A percentile compares a stretch with the other conserved stretches of the same genome.
Evolutionary conservation across 2,888 invertebrate genomes (phyloP).

Genomic region (Plusia festucae): DNA sequence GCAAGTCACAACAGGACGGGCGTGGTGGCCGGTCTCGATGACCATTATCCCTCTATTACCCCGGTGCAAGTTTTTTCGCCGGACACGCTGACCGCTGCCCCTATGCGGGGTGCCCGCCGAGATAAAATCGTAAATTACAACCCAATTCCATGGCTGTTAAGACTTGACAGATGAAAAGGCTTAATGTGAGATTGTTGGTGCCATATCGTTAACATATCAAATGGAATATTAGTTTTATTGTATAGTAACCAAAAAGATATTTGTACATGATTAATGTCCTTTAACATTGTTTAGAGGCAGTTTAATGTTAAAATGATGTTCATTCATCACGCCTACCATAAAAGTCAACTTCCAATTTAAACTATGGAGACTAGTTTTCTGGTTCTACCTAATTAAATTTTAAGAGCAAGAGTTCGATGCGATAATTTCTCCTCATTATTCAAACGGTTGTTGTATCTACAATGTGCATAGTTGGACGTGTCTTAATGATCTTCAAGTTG

Average conservation of each 20-base stretch:
- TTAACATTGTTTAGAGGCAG: constrained; percentile 64
- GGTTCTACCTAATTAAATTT: not conserved
- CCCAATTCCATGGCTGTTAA: constrained; percentile 88
- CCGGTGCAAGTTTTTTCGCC: constrained; percentile 79
- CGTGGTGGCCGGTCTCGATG: constrained; percentile 78
- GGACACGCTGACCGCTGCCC: constrained; percentile 84
- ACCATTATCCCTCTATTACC: constrained; percentile 80
- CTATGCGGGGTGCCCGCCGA: constrained; percentile 83
- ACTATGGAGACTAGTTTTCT: not conserved
- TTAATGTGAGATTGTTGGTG: constrained; percentile 81
- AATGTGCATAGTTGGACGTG: constrained; percentile 19
- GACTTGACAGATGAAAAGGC: constrained; percentile 89
- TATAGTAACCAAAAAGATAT: constrained; percentile 77
- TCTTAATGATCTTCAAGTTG: constrained; percentile 41
- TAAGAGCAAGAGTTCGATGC: not conserved
- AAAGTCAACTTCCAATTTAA: not conserved
- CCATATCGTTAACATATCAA: constrained; percentile 84
- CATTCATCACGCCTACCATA: constrained; percentile 10
- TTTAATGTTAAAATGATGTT: constrained; percentile 53
- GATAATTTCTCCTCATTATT: constrained; percentile 8
- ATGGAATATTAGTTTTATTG: constrained; percentile 84
- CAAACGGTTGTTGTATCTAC: not conserved
- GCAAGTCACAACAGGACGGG: constrained; percentile 86
- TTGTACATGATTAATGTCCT: constrained; percentile 78
- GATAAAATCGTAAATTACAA: constrained; percentile 90